phyloP scores from a whole-genome alignment of 1,140 invertebrate species.

The Cotesia chilonis region DNA sequence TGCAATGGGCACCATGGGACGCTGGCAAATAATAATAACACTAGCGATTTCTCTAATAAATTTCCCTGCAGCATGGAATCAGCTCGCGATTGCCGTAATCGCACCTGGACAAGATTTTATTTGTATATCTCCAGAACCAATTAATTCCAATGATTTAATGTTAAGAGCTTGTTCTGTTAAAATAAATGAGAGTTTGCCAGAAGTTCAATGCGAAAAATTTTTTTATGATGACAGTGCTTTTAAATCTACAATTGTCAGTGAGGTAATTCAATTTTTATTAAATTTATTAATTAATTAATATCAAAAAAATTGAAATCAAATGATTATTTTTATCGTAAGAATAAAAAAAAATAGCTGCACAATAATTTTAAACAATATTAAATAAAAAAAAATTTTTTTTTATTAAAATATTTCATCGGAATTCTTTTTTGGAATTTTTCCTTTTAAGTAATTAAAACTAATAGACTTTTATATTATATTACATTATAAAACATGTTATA shows the following conservation, averaged over 20 bases:
- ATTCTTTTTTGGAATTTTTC: too few species aligned
- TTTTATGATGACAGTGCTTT: slow-evolving; percentile 74
- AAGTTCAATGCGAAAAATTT: slow-evolving; percentile 66
- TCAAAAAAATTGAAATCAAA: too few species aligned
- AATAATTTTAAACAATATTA: too few species aligned
- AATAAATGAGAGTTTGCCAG: slow-evolving; percentile 41
- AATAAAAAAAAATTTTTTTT: too few species aligned
- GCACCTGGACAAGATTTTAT: slow-evolving; percentile 71
- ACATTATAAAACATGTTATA: too few species aligned
- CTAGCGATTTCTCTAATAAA: slow-evolving; percentile 73
- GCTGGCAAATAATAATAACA: slow-evolving; percentile 71
- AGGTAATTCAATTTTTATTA: slow-evolving; percentile 56
- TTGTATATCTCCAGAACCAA: slow-evolving; percentile 60
- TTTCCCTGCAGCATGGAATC: slow-evolving; percentile 74
- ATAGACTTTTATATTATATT: too few species aligned
- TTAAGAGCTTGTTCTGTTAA: neutral
- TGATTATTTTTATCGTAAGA: too few species aligned
- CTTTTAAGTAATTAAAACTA: too few species aligned
- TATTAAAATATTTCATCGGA: too few species aligned
- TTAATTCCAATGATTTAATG: slow-evolving; percentile 36
- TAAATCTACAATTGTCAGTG: slow-evolving; percentile 74
- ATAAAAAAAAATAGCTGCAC: too few species aligned
- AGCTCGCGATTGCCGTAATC: slow-evolving; percentile 73
- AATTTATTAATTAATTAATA: too few species aligned
- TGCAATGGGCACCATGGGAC: slow-evolving; percentile 69